Percentiles rank a stretch among this genome's conserved stretches.
phyloP scores from a whole-genome alignment of 2,888 invertebrate genomes.

The Melieria picta region DNA sequence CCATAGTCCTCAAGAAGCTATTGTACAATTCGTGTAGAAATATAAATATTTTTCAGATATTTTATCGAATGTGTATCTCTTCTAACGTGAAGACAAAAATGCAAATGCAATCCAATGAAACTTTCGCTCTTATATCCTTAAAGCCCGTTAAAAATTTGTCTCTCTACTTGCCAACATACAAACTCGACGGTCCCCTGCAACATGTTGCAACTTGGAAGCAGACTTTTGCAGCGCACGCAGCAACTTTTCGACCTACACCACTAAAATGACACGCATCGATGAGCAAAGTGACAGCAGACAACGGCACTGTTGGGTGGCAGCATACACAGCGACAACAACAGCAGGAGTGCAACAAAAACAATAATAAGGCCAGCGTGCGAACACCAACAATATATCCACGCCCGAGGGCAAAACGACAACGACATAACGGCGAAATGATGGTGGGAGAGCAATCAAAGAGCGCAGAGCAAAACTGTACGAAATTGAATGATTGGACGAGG shows the following conservation, averaged over 20 bases:
- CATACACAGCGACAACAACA: not conserved
- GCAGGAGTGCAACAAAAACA: not conserved
- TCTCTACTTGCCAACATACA: too few species aligned
- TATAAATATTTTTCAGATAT: too few species aligned
- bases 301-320: not conserved
- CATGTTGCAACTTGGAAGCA: not conserved
- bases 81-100: too few species aligned
- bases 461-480: not conserved
- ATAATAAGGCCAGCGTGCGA: not conserved
- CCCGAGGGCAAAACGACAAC: conserved; percentile 6
- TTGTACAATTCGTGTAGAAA: too few species aligned
- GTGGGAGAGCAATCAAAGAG: not conserved
- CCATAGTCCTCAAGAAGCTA: too few species aligned
- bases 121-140: not conserved
- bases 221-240: not conserved
- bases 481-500: not conserved
- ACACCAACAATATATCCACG: not conserved
- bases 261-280: conserved; percentile 12
- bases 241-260: conserved; percentile 6
- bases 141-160: too few species aligned
- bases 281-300: not conserved
- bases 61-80: too few species aligned
- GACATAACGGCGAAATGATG: not conserved
- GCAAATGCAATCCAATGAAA: not conserved
- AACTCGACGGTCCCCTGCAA: not conserved